These are phyloP conservation scores for Planococcus citri DNA, from an alignment of 1,140 invertebrate genomes.

Conservation along the genomic window DNA sequence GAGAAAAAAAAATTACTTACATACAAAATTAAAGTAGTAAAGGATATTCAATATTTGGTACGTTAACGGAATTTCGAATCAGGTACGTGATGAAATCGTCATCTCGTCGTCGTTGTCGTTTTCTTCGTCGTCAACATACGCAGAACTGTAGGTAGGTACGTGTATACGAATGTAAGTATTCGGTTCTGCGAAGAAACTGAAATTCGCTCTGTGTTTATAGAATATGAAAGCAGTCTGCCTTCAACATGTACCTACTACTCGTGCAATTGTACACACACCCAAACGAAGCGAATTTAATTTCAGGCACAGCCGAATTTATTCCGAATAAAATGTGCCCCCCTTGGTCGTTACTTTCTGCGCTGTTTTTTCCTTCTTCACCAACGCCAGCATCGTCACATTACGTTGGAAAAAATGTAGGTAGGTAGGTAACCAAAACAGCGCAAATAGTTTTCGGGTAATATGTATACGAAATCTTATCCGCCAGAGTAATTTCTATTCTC, in stretches of 20 bases:
- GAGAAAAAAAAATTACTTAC: neutral
- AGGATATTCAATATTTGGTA: conserved; percentile 3
- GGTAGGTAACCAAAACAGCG: neutral
- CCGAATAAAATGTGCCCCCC: neutral
- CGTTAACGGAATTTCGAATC: neutral
- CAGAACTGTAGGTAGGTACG: too few relatives aligned
- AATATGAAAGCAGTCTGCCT: neutral
- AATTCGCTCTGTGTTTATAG: neutral
- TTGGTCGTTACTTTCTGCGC: too few relatives aligned
- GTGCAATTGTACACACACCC: neutral
- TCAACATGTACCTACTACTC: too few relatives aligned
- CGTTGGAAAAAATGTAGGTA: neutral
- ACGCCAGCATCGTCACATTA: neutral
- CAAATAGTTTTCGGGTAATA: neutral
- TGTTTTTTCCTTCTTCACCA: too few relatives aligned
- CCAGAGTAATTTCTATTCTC: too few relatives aligned
- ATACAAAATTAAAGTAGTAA: neutral
- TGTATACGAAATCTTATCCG: too few relatives aligned
- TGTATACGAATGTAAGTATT: too few relatives aligned
- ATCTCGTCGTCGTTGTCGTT: neutral
- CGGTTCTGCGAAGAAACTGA: too few relatives aligned
- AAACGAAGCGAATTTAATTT: neutral
- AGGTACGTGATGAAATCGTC: conserved; percentile 6
- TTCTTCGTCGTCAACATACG: too few relatives aligned
- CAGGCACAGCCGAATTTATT: neutral